Base-by-base conservation (phyloP, 2,113 vertebrate species). In the Cichladusa arquata region DNA sequence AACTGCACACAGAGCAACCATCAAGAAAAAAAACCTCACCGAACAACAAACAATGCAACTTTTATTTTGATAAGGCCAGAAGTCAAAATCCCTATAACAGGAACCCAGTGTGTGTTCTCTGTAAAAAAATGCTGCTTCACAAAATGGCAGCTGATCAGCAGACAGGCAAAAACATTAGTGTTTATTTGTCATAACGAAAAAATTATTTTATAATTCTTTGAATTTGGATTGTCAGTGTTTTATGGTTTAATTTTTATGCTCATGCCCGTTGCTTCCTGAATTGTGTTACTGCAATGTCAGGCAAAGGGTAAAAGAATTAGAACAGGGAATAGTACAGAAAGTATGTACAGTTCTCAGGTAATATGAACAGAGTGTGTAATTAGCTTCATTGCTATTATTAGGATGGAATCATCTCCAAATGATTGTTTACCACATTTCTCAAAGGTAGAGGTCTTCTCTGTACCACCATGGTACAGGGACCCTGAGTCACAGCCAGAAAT, bases 61-160 rank as follows among this genome's bases (percentile, higher is more conserved):
- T 33, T 90, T 93, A 80, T 88, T 93, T 95, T 81, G 50, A 10
- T 81, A 91, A 54, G 56, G 66, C 12, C 34, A 84, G 47, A 89
- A 77, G 53, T 81, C 29, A 61, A 88, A 80, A 81, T 66, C 56
- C 26, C 19, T 2, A 0, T 62, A 42, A 89, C 62, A 95, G 86
- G 77, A 91, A 62, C 60, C 78, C 44, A 50, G 60, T 70, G 65
- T 88, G 26, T 2, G 0, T 70, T 70, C 64, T 66, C 60, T 47
- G 38, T 79, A 60, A 54, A 69, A 82, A 81, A 70, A 33, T 1
- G 0, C 74, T 80, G 79, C 82, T 22, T 76, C 3, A 4, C 40
- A 57, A 84, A 85, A 90, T 53, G 74, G 71, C 88, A 93, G 57
- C 48, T 69, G 70, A 61, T 78, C 65, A 81, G 54, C 47, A 84